Conservation (phyloP, 1,140 invertebrate species). For the Zeugodacus cucurbitae region DNA sequence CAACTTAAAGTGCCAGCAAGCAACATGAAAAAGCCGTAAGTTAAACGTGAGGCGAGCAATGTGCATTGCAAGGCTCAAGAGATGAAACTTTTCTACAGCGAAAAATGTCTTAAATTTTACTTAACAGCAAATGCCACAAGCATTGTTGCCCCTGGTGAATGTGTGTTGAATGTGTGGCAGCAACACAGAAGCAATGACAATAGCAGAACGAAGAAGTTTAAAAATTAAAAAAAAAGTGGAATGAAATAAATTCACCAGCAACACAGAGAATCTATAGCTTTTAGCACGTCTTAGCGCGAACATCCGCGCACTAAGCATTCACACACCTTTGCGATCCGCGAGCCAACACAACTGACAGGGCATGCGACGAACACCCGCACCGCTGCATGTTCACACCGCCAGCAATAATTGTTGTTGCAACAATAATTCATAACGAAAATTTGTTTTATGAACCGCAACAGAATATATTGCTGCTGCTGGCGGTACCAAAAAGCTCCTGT, state of each 20-base stretch:
- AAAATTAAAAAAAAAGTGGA: slow-evolving; percentile 46
- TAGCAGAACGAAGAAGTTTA: slow-evolving; percentile 47
- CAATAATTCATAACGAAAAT: slow-evolving; percentile 66
- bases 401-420: slow-evolving; percentile 42
- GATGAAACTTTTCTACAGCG: not conserved
- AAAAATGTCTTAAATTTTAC: slow-evolving; percentile 63
- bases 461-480: not conserved
- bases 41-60: not conserved
- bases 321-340: slow-evolving; percentile 8
- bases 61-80: not conserved
- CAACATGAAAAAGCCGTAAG: not conserved
- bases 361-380: not conserved
- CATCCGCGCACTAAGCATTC: slow-evolving; percentile 1
- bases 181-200: slow-evolving; percentile 44
- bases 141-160: not conserved
- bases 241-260: slow-evolving; percentile 8
- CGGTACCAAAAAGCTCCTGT: not conserved
- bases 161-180: slow-evolving; percentile 1
- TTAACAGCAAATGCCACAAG: slow-evolving; percentile 56
- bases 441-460: slow-evolving; percentile 62
- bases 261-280: not conserved
- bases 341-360: slow-evolving; percentile 1
- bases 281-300: not conserved
- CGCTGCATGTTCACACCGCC: too few species aligned
- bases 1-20: slow-evolving; percentile 57